Evolutionary conservation across 2,888 invertebrate genomes (phyloP).

Genomic region (Oeneis ivallda): DNA sequence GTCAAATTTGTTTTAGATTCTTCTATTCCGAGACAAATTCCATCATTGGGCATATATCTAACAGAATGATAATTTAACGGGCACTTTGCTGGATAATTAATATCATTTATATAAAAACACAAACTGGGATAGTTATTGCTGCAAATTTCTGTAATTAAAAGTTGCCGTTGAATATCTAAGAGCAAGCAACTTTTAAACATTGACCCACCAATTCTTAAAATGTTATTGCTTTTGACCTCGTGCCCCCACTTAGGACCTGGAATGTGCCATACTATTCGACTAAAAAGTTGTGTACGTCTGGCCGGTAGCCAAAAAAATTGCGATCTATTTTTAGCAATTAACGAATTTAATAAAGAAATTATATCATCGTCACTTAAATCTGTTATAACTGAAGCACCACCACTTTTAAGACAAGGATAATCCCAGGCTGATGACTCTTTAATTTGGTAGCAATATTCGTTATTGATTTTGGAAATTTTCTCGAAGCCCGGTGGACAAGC

Average conservation of each 20-base stretch:
- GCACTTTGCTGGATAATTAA: slow-evolving; percentile 61
- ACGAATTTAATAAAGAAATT: slow-evolving; percentile 53
- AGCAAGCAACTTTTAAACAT: slow-evolving; percentile 62
- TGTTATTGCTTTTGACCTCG: slow-evolving; percentile 46
- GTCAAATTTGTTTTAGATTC: slow-evolving; percentile 50
- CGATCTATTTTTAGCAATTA: slow-evolving; percentile 50
- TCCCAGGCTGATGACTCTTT: slow-evolving; percentile 56
- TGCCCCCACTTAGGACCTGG: slow-evolving; percentile 74
- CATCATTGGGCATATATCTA: slow-evolving; percentile 59
- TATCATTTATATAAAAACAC: slow-evolving; percentile 66
- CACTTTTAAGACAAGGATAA: slow-evolving; percentile 65
- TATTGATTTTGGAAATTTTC: slow-evolving; percentile 55
- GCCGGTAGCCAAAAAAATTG: slow-evolving; percentile 77
- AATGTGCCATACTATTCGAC: slow-evolving; percentile 68
- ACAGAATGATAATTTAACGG: slow-evolving; percentile 65
- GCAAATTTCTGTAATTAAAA: slow-evolving; percentile 59
- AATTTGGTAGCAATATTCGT: slow-evolving; percentile 65
- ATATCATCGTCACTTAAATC: slow-evolving; percentile 57
- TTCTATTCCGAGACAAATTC: slow-evolving; percentile 67
- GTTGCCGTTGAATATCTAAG: slow-evolving; percentile 53
- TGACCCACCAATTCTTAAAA: slow-evolving; percentile 45
- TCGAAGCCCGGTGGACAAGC: slow-evolving; percentile 64
- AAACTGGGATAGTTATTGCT: slow-evolving; percentile 58
- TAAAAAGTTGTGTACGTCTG: slow-evolving; percentile 61
- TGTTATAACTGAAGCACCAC: slow-evolving; percentile 66